A percentile compares a stretch with the other conserved stretches of the same genome.
phyloP scores from a whole-genome alignment of 2,113 vertebrate genomes.

The Cavia porcellus region DNA sequence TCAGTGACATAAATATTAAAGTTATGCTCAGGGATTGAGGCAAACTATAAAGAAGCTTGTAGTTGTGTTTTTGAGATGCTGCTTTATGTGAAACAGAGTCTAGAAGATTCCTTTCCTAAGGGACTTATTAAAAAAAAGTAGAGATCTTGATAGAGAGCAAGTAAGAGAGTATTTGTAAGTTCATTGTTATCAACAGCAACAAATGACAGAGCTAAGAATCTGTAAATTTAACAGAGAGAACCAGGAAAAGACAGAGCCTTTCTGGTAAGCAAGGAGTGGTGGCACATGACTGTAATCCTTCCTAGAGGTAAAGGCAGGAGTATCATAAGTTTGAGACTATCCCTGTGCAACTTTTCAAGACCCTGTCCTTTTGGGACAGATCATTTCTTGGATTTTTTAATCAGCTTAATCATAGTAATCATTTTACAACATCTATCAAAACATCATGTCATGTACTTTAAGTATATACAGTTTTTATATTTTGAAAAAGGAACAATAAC shows the following conservation, averaged over 20 bases:
- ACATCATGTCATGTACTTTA: neutral
- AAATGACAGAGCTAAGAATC: neutral
- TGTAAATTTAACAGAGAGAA: neutral
- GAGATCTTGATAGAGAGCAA: neutral
- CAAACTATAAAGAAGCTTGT: neutral
- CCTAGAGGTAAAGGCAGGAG: neutral
- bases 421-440: neutral
- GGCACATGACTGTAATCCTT: neutral
- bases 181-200: neutral
- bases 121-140: neutral
- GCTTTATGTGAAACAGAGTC: neutral
- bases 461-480: neutral
- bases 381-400: neutral
- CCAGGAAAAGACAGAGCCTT: neutral
- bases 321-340: neutral
- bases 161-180: neutral
- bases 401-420: neutral
- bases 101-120: neutral
- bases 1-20: neutral
- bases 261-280: neutral
- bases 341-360: neutral
- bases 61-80: neutral
- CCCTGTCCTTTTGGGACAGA: neutral
- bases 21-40: neutral
- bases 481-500: neutral